Evolutionary conservation across 2,888 invertebrate genomes (phyloP), one percentile per base, ranked within the genome.

Genomic region (Eupithecia insigniata): DNA sequence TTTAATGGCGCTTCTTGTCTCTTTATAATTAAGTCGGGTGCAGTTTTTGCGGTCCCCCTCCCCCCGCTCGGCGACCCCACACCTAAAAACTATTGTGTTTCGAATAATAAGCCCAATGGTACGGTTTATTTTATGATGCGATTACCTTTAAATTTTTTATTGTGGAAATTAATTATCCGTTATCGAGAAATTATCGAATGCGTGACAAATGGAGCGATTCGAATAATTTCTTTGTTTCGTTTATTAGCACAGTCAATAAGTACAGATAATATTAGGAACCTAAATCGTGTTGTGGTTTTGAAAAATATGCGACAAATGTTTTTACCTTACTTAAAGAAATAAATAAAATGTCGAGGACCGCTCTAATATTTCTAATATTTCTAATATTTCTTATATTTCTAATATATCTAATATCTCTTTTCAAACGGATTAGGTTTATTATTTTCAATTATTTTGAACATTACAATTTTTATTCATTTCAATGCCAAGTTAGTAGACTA

Each of bases 21-120:
- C 93, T 93, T 93, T 93, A 94, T 93, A 93, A 94, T 94, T 93
- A 94, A 94, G 93, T 94, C 92, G 90, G 92, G 93, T 92, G 93
- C 93, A 93, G 91, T 93, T 93, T 93, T 93, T 93, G 93, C 89
- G 90, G 90, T 85, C 84, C 83, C 84, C 82, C 81, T 80, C 80
- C 79, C 80, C 75, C 81, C 72, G 76, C 61, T 76, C 73, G 74
- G 78, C 79, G 76, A 73, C 76, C 67, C 74, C 76, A 43, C 77
- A 82, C 84, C 85, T 85, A 83, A 86, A 85, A 88, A 89, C 90
- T 90, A 90, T 92, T 91, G 90, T 91, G 86, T 84, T 83, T 80
- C 82, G 84, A 87, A 90, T 89, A 89, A 89, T 79, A 79, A 78
- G 76, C 77, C 73, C 73, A 75, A 87, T 85, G 81, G 82, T 83